Evolutionary conservation across 2,888 invertebrate genomes (phyloP).

Genomic region (Oegoconia quadripuncta): DNA sequence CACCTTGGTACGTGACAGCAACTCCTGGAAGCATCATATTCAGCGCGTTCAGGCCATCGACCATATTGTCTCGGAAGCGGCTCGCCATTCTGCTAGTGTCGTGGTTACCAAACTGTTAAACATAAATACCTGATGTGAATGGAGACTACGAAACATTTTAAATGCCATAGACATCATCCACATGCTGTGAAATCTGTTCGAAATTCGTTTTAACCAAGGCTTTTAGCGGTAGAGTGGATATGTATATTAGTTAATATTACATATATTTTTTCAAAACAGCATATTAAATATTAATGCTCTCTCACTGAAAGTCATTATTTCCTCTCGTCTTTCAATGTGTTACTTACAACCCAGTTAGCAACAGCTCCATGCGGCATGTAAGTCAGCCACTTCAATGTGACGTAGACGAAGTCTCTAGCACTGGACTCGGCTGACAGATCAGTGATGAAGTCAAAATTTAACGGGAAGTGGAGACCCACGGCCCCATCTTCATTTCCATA

Average conservation of each 20-base stretch:
- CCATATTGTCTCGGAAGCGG: conserved; percentile 81
- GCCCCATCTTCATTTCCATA: conserved; percentile 71
- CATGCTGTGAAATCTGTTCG: too few relatives aligned
- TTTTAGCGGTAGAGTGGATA: too few relatives aligned
- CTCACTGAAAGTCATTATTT: neutral
- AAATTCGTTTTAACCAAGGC: too few relatives aligned
- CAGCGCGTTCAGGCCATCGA: conserved; percentile 85
- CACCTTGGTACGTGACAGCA: conserved; percentile 89
- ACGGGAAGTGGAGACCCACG: conserved; percentile 80
- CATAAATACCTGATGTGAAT: too few relatives aligned
- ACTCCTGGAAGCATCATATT: conserved; percentile 87
- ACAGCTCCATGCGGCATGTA: conserved; percentile 77
- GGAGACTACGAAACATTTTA: too few relatives aligned
- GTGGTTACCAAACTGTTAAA: conserved; percentile 86
- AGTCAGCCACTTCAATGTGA: conserved; percentile 78
- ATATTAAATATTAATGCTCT: too few relatives aligned
- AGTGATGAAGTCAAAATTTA: conserved; percentile 82
- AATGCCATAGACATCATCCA: too few relatives aligned
- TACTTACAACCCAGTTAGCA: conserved; percentile 83
- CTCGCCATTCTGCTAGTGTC: conserved; percentile 82
- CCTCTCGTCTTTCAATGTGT: too few relatives aligned
- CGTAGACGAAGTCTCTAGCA: conserved; percentile 67
- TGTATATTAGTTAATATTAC: too few relatives aligned
- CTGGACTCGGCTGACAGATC: conserved; percentile 62
- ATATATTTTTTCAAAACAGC: too few relatives aligned